Evolutionary conservation across 1,140 invertebrate species (phyloP).

Genomic region (Atta texana): DNA sequence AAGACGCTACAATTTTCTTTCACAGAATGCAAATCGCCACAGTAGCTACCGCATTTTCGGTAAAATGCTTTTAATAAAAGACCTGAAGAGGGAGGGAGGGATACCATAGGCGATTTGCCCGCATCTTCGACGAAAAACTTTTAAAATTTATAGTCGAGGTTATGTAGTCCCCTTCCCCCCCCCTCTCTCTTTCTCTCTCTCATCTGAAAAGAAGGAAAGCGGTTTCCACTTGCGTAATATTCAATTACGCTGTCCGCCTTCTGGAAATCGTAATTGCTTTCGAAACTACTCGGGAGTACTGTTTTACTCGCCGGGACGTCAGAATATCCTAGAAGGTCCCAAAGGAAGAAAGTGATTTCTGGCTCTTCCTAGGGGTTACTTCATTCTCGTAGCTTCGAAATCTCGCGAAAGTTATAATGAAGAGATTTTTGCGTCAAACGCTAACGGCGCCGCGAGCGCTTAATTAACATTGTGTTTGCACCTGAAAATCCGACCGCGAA

Average conservation of each 20-base stretch:
- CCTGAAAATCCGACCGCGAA: slow-evolving; percentile 58
- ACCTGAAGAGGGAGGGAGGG: slow-evolving; percentile 5
- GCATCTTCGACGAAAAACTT: slow-evolving; percentile 44
- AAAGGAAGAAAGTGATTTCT: slow-evolving; percentile 60
- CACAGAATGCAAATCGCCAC: slow-evolving; percentile 33
- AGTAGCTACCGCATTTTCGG: not conserved
- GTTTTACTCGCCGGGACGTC: slow-evolving; percentile 31
- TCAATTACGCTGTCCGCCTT: slow-evolving; percentile 56
- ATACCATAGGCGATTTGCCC: slow-evolving; percentile 21
- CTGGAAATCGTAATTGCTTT: slow-evolving; percentile 61
- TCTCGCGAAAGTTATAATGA: slow-evolving; percentile 78
- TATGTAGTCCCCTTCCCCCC: not conserved
- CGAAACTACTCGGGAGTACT: slow-evolving; percentile 53
- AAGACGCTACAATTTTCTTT: not conserved
- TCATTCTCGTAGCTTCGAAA: slow-evolving; percentile 60
- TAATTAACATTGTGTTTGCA: slow-evolving; percentile 81
- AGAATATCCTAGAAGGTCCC: slow-evolving; percentile 49
- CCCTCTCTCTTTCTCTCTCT: not conserved
- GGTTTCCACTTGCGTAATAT: slow-evolving; percentile 40
- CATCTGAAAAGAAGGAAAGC: not conserved
- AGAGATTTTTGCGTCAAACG: slow-evolving; percentile 76
- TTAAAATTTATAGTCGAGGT: slow-evolving; percentile 48
- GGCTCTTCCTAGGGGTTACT: slow-evolving; percentile 17
- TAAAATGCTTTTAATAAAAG: slow-evolving; percentile 44
- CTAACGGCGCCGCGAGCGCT: slow-evolving; percentile 48